These are phyloP conservation scores for Chamaea fasciata DNA, from an alignment of 2,113 vertebrate genomes.

Conservation along the genomic window DNA sequence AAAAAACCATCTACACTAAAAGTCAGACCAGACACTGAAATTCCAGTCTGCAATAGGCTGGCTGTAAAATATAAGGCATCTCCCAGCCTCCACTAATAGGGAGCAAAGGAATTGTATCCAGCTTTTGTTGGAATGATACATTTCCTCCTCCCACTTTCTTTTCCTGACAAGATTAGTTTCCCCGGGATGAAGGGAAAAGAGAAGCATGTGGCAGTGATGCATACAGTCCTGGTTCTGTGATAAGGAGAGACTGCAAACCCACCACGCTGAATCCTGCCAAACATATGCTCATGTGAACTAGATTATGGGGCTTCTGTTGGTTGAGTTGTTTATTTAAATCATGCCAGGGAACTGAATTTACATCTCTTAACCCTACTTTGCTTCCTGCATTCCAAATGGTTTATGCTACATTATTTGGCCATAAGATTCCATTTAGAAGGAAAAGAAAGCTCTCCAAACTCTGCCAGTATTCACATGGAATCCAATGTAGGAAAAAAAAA, in stretches of 20 bases:
- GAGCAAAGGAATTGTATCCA: neutral
- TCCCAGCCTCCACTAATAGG: neutral
- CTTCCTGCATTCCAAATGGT: neutral
- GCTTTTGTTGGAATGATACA: neutral
- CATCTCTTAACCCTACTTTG: neutral
- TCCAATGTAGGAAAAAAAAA: neutral
- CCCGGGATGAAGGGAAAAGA: neutral
- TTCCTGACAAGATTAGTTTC: neutral
- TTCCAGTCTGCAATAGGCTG: neutral
- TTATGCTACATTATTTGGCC: neutral
- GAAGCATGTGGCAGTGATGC: neutral
- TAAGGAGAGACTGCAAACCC: constrained; percentile 16
- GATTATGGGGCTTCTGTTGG: neutral
- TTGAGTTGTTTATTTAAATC: neutral
- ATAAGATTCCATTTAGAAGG: neutral
- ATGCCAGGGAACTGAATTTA: neutral
- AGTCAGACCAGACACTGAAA: neutral
- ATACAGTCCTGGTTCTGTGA: neutral
- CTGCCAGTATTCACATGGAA: neutral
- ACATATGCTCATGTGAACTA: neutral
- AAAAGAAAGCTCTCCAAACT: neutral
- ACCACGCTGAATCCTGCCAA: neutral
- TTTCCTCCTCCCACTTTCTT: neutral
- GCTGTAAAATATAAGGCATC: neutral
- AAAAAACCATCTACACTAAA: neutral